Evolutionary conservation across 2,797 vertebrate species (phyloP), one percentile per base, ranked within the genome.

Genomic region (Bufotes viridis): DNA sequence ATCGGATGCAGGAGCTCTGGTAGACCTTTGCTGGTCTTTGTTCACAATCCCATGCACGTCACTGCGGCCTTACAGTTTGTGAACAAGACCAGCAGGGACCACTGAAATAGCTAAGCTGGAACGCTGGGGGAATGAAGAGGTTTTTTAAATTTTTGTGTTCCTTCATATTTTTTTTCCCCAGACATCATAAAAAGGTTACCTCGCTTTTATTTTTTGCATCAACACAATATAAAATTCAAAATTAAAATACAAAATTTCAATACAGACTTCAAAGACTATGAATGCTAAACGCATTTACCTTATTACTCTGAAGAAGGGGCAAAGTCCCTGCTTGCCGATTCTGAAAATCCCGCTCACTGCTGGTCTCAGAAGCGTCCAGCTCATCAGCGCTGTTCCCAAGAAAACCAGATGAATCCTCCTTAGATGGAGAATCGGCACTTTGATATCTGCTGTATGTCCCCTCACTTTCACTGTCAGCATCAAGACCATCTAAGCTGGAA

Each of bases 401-500:
- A 2, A 87, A 74, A 17, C 89, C 87, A 9, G 92, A 90, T 63
- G 93, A 92, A 78, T 91, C 87, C 0, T 91, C 92, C 12, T 94
- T 93, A 6, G 84, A 90, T 0, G 92, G 91, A 58, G 91, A 78
- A 42, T 88, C 94, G 85, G 84, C 93, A 55, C 63, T 91, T 20
- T 87, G 79, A 4, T 93, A 91, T 91, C 91, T 94, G 26, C 94
- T 91, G 0, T 88, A 91, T 58, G 92, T 91, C 2, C 75, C 83
- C 82, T 94, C 94, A 20, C 94, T 96, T 90, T 96, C 95, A 0
- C 93, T 95, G 90, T 98, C 96, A 10, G 97, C 92, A 89, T 98
- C 97, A 93, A 99, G 93, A 90, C 97, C 96, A 90, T 98, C 98
- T 0, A 98, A 95, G 90, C 96, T 98, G 51, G 97, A 97, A 91